These are phyloP conservation scores for Tragelaphus oryx DNA, from an alignment of 2,797 vertebrate genomes.

Conservation along the genomic window DNA sequence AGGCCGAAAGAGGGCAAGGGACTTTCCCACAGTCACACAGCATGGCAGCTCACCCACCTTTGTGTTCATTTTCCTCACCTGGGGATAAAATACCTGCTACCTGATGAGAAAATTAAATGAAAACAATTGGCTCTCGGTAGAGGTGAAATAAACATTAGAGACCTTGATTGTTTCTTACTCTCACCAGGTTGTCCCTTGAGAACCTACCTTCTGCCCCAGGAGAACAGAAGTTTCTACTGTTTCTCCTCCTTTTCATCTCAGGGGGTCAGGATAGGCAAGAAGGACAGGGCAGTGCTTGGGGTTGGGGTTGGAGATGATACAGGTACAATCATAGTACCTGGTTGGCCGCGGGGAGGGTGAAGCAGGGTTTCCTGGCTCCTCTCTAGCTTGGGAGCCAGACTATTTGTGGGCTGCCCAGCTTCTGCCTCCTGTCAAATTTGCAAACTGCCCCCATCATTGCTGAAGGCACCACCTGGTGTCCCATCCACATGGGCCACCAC, in stretches of 20 bases:
- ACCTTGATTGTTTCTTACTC: not conserved
- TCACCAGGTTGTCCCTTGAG: not conserved
- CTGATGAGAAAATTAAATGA: not conserved
- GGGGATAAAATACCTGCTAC: not conserved
- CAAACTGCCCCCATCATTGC: not conserved
- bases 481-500: rapidly evolving
- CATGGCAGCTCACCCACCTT: not conserved
- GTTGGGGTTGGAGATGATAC: not conserved
- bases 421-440: not conserved
- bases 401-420: not conserved
- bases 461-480: too few species aligned
- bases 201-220: too few species aligned
- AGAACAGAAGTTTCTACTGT: not conserved
- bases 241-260: not conserved
- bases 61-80: not conserved
- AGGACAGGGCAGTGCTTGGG: not conserved
- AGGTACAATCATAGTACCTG: rapidly evolving
- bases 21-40: not conserved
- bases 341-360: too few species aligned
- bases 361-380: not conserved
- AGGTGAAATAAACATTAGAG: not conserved
- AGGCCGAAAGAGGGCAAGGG: not conserved
- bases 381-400: not conserved
- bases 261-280: not conserved
- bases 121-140: not conserved